Evolutionary conservation across 2,888 invertebrate species (phyloP).

Genomic region (Stenoptilia bipunctidactyla): DNA sequence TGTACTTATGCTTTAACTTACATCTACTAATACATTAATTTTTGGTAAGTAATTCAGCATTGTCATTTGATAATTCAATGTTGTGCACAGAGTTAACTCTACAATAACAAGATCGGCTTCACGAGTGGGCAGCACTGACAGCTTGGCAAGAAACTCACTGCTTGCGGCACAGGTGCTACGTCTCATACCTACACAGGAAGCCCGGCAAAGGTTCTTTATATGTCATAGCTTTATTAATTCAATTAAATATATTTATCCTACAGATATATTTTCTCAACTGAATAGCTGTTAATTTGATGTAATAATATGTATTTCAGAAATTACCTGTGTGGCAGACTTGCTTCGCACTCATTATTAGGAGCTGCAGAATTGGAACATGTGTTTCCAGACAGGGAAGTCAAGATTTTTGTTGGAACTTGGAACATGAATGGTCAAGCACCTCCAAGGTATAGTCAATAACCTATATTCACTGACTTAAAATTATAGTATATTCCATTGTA

Average conservation of each 20-base stretch:
- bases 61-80: neutral
- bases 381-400: conserved; percentile 86
- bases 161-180: conserved; percentile 85
- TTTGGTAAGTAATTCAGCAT: neutral
- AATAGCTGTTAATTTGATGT: too few relatives aligned
- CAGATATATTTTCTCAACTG: too few relatives aligned
- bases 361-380: conserved; percentile 87
- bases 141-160: conserved; percentile 79
- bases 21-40: conserved; percentile 14
- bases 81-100: conserved; percentile 41
- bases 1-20: conserved; percentile 12
- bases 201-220: conserved; percentile 75
- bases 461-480: too few relatives aligned
- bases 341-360: conserved; percentile 85
- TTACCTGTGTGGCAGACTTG: conserved; percentile 83
- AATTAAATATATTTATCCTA: too few relatives aligned
- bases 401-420: conserved; percentile 94
- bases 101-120: conserved; percentile 52
- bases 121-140: conserved; percentile 72
- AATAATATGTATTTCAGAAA: conserved; percentile 73
- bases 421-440: conserved; percentile 95
- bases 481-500: too few relatives aligned
- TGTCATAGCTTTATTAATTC: neutral
- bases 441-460: conserved; percentile 80
- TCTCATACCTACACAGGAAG: conserved; percentile 86